phyloP scores from a whole-genome alignment of 2,888 invertebrate species.

The Tenthredo notha region DNA sequence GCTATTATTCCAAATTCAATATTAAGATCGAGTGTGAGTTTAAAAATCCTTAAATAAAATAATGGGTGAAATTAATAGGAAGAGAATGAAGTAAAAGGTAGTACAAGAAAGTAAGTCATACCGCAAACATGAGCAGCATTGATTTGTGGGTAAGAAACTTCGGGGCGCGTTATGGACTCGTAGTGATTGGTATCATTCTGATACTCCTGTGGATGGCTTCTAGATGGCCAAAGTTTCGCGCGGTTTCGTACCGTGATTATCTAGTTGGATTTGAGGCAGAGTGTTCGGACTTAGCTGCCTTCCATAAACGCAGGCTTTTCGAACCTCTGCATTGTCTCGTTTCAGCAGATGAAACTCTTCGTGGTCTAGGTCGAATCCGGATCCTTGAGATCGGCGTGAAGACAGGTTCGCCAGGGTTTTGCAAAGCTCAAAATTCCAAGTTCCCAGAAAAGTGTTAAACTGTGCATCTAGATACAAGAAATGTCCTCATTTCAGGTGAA shows the following conservation, averaged over 20 bases:
- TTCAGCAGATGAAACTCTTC: slow-evolving; percentile 68
- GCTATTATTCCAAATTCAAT: neutral
- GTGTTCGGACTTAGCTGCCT: slow-evolving; percentile 66
- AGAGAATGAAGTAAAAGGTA: neutral
- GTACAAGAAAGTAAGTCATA: neutral
- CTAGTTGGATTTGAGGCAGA: slow-evolving; percentile 71
- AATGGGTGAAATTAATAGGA: neutral
- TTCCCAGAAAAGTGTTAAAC: neutral
- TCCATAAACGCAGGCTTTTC: slow-evolving; percentile 68
- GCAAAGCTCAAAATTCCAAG: neutral
- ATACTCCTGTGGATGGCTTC: slow-evolving; percentile 60
- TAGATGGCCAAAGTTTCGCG: slow-evolving; percentile 66
- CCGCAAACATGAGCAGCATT: slow-evolving; percentile 64
- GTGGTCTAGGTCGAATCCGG: slow-evolving; percentile 67
- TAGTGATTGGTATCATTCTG: slow-evolving; percentile 56
- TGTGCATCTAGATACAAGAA: neutral
- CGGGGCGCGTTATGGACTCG: slow-evolving; percentile 66
- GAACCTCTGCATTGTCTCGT: slow-evolving; percentile 61
- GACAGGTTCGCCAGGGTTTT: slow-evolving; percentile 65
- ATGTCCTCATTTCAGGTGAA: slow-evolving; percentile 65
- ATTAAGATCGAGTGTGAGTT: neutral
- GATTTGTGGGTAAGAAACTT: slow-evolving; percentile 72
- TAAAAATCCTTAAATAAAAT: neutral
- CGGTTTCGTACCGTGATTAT: slow-evolving; percentile 66
- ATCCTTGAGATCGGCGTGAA: slow-evolving; percentile 74